Conservation (phyloP, 1,140 invertebrate genomes). For the Lutraria rhynchaena region DNA sequence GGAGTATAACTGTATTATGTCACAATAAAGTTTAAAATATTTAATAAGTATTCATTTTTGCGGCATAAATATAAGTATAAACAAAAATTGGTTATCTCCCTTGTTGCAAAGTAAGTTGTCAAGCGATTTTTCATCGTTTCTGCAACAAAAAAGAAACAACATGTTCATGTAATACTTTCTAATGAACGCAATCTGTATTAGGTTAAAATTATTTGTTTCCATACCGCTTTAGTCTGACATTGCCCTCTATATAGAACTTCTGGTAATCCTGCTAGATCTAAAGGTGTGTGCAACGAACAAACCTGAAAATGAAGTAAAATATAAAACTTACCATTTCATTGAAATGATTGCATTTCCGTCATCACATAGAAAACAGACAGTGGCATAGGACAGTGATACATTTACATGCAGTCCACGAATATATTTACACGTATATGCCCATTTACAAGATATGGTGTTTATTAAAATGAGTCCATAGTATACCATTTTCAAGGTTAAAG, state of each 20-base stretch:
- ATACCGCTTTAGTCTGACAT: constrained; percentile 4
- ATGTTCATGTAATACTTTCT: too few relatives aligned
- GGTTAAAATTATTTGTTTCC: too few relatives aligned
- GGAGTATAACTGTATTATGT: too few relatives aligned
- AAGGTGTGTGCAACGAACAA: constrained; percentile 1
- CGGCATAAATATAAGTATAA: too few relatives aligned
- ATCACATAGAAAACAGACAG: background rate
- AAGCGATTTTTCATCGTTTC: too few relatives aligned
- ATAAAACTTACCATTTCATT: background rate
- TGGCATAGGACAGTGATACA: background rate
- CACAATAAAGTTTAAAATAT: too few relatives aligned
- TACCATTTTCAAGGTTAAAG: background rate
- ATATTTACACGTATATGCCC: background rate
- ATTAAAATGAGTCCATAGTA: background rate
- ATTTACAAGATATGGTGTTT: background rate
- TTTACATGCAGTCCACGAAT: background rate
- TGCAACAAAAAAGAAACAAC: too few relatives aligned
- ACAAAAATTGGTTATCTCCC: too few relatives aligned
- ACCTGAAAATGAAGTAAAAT: background rate
- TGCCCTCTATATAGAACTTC: constrained; percentile 20
- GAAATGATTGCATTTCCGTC: background rate
- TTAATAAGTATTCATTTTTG: too few relatives aligned
- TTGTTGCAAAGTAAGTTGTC: too few relatives aligned
- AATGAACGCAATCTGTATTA: too few relatives aligned
- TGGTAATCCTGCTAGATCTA: background rate